phyloP scores from a whole-genome alignment of 1,140 invertebrate species.

The Babylonia areolata region DNA sequence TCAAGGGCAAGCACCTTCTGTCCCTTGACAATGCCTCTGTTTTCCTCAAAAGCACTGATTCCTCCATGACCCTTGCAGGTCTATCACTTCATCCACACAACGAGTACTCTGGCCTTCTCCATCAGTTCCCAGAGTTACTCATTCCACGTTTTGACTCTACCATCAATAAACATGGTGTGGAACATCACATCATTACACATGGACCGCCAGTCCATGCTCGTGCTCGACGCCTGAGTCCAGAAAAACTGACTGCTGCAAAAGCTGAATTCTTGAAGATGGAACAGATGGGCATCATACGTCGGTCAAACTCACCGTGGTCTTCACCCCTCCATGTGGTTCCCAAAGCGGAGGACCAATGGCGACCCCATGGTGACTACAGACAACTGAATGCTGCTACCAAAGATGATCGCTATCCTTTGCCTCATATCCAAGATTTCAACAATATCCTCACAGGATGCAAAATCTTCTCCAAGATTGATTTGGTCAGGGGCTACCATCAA shows the following conservation, averaged over 20 bases:
- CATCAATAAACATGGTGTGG: constrained; percentile 25
- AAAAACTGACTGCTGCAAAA: constrained; percentile 36
- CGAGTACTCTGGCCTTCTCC: too few relatives aligned
- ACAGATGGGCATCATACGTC: constrained; percentile 39
- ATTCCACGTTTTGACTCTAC: constrained; percentile 13
- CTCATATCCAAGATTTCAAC: constrained; percentile 37
- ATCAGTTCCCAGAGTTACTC: too few relatives aligned
- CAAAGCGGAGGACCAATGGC: not conserved
- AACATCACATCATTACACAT: constrained; percentile 37
- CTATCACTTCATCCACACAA: too few relatives aligned
- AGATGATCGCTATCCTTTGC: constrained; percentile 24
- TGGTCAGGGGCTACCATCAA: constrained; percentile 46
- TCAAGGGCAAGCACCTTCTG: not conserved
- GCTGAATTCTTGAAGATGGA: constrained; percentile 46
- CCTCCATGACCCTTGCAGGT: too few relatives aligned
- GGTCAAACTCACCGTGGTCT: constrained; percentile 68
- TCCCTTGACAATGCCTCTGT: not conserved
- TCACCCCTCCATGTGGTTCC: constrained; percentile 72
- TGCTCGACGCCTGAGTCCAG: constrained; percentile 31
- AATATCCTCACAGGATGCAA: constrained; percentile 18
- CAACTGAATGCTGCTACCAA: constrained; percentile 73
- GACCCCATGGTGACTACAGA: constrained; percentile 76
- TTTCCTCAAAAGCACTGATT: constrained; percentile 15
- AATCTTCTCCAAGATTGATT: constrained; percentile 49
- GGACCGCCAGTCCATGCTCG: constrained; percentile 41